Percentiles rank a stretch among this genome's conserved stretches.
Conservation (phyloP, 37 sponge, comb jelly and placozoan species). For the Mnemiopsis leidyi region DNA sequence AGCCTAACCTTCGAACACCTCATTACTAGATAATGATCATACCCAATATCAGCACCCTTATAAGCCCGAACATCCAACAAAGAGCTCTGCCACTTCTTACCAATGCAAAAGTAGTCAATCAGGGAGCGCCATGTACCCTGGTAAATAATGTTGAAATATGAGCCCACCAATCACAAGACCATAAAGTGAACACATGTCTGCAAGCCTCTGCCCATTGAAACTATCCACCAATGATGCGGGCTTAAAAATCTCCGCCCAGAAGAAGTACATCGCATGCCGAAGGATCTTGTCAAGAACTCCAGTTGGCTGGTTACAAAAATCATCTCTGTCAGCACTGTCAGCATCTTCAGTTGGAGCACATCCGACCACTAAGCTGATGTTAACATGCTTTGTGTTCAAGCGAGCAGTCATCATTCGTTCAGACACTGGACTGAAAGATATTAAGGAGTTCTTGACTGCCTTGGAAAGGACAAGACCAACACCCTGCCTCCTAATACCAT, state of each 20-base stretch:
- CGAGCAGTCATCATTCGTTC: background rate
- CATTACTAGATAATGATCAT: too few species aligned
- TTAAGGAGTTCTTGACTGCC: background rate
- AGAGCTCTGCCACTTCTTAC: too few species aligned
- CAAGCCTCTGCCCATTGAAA: too few species aligned
- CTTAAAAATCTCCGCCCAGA: background rate
- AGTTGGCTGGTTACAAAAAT: background rate
- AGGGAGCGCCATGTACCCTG: too few species aligned
- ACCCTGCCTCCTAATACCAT: conserved; percentile 3
- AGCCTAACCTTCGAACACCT: too few species aligned
- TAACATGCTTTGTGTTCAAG: background rate
- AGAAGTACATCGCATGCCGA: background rate
- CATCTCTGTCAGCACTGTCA: background rate
- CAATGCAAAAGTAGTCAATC: too few species aligned
- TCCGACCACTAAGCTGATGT: background rate
- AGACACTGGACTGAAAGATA: background rate
- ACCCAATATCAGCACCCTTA: too few species aligned
- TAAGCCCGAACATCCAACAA: too few species aligned
- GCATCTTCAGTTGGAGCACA: conserved; percentile 6
- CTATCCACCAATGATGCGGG: too few species aligned
- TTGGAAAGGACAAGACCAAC: conserved; percentile 9
- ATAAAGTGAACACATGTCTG: too few species aligned
- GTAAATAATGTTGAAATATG: too few species aligned
- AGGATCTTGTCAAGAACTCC: background rate
- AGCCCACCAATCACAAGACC: too few species aligned